Percentiles rank a stretch among this genome's conserved stretches.
Evolutionary conservation across 2,113 vertebrate genomes (phyloP).

Genomic region (Ceratotherium simum): DNA sequence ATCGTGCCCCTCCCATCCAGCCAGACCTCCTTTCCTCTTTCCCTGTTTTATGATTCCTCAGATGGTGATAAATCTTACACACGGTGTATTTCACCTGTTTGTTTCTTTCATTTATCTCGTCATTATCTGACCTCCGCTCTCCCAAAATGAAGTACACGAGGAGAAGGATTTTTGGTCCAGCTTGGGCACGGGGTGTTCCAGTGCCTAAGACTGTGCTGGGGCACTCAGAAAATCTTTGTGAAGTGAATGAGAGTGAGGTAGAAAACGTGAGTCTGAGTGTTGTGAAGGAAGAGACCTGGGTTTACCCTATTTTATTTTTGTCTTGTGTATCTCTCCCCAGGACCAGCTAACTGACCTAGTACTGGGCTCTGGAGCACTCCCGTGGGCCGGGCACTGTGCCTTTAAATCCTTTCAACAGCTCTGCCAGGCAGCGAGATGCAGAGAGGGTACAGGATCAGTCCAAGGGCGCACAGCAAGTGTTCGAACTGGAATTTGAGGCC

Average conservation of each 20-base stretch:
- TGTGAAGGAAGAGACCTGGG: background rate
- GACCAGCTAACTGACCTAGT: fast-evolving
- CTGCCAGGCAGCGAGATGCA: background rate
- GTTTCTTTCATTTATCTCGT: background rate
- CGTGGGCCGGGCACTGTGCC: fast-evolving
- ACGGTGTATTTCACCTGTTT: fast-evolving
- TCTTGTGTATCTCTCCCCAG: background rate
- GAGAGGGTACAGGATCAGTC: fast-evolving
- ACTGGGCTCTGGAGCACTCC: background rate
- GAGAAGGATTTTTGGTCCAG: fast-evolving
- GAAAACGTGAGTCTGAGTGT: background rate
- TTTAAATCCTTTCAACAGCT: background rate
- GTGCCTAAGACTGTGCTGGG: fast-evolving
- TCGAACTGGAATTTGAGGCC: background rate
- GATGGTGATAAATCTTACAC: no score
- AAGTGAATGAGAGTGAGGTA: no score
- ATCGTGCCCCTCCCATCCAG: fast-evolving
- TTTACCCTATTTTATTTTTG: background rate
- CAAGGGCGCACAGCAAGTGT: background rate
- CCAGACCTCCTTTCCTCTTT: background rate
- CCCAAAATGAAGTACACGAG: no score
- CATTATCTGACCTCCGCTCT: background rate
- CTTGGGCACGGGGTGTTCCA: background rate
- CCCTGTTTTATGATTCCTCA: background rate
- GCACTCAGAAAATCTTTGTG: fast-evolving